Evolutionary conservation across 2,888 invertebrate genomes (phyloP), one percentile per base, ranked within the genome.

Genomic region (Mystacides longicornis): DNA sequence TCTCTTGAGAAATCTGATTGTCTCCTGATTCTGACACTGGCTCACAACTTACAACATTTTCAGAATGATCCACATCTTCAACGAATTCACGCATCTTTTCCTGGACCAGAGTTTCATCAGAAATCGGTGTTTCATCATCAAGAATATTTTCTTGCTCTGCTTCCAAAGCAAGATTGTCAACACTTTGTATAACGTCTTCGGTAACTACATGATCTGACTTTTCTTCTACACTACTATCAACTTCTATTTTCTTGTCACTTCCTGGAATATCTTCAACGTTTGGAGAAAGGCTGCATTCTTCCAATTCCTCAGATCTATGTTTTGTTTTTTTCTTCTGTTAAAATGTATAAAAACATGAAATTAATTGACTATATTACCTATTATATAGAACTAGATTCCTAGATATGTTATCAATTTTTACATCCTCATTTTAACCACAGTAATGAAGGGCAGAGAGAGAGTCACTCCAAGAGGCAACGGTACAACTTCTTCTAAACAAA

Each of bases 221-320:
- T 22, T 48, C 48, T 20, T n/a, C 21, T 3, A 3, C 5, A 46
- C 20, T 21, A 9, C 7, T 31, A 31, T 7, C 7, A 9, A 20
- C 18, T 18, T 46, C 4, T 20, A 19, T 46, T 3, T 19, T 19
- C 19, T 46, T 3, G 9, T 46, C 14, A 18, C 3, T 46, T 3
- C 3, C 46, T n/a, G 19, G 14, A 33, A 33, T 23, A 18, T 50
- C n/a, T 23, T 16, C 11, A 14, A n/a, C 20, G 22, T 23, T 21
- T 20, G 23, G 16, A 1, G 2, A 19, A 23, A 9, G 18, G 47
- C 47, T 54, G 19, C 3, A 19, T 5, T 23, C 9, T 23, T 19
- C 31, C 43, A 3, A 4, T 23, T 49, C 46, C 19, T 31, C 48
- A 20, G 19, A 31, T 31, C 49, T 49, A 23, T 48, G 21, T 49